Evolutionary conservation across 37 sponge, comb jelly and placozoan species (phyloP), one percentile per base, ranked within the genome.

Genomic region (Spongilla lacustris): DNA sequence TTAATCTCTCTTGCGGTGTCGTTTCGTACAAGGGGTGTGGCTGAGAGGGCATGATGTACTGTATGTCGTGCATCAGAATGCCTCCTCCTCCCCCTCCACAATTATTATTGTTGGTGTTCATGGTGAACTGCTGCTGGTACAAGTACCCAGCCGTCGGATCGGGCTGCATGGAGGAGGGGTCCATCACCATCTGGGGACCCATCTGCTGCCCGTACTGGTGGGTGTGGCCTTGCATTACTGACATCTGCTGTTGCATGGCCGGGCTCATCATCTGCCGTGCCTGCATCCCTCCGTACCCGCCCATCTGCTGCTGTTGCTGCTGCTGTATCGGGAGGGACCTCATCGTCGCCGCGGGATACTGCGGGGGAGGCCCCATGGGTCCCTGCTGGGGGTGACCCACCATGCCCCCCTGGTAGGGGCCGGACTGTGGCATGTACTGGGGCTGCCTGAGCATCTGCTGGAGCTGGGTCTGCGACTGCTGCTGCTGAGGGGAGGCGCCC

Each of bases 361-460:
- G 91, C 6, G 91, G 91, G 35, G 85, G 86, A 19, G 91, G 91
- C 22, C 81, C 80, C 11, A 81, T 17, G 8, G 71, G 73, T 17
- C 80, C 80, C 12, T 77, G 30, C 17, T 50, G 83, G 28, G 37
- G n/a, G 33, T 73, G 81, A 19, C 31, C 58, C 46, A 69, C 38
- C 74, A 46, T 84, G 22, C 26, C 29, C 12, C 73, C 30, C 28
- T 67, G 83, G 34, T 31, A 22, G 49, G 67, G 50, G 11, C 72
- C 77, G 5, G 22, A 75, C 77, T 80, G 84, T 6, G 41, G 73
- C 13, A 71, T 71, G 75, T 75, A 75, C 82, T 69, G 81, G 69
- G 82, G 91, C 29, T 78, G 80, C 48, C 37, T 29, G 0, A 24
- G 49, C 76, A 34, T 36, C 77, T 68, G 25, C 32, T 58, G 77